These are phyloP conservation scores for Ptychochromis oligacanthus DNA, from an alignment of 2,113 vertebrate genomes.

Conservation along the genomic window DNA sequence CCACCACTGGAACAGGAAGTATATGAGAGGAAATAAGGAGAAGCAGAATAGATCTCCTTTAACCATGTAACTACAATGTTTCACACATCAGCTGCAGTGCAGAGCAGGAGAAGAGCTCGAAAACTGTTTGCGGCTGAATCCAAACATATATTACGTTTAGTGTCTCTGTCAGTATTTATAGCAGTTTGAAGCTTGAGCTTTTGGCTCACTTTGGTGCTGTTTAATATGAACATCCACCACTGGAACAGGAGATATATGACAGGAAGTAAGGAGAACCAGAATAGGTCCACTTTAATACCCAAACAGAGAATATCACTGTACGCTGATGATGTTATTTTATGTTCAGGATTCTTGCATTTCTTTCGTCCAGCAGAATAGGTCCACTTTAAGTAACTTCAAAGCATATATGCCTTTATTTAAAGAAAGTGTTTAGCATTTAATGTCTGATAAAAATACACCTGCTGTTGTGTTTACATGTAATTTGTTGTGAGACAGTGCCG, in stretches of 20 bases:
- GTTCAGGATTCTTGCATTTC: not conserved
- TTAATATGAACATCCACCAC: not conserved
- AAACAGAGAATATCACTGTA: not conserved
- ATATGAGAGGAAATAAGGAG: not conserved
- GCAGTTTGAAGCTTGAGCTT: too few species aligned
- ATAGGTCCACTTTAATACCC: not conserved
- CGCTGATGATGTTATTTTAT: not conserved
- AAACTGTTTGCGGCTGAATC: too few species aligned
- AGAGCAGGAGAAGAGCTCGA: too few species aligned
- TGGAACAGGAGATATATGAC: not conserved
- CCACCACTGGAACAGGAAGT: not conserved
- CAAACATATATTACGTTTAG: too few species aligned
- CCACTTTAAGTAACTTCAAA: not conserved
- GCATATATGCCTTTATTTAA: not conserved
- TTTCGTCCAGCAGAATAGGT: not conserved
- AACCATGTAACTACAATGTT: too few species aligned
- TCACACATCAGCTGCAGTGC: too few species aligned
- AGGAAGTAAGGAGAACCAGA: not conserved
- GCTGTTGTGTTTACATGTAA: not conserved
- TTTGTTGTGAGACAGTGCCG: fast-evolving
- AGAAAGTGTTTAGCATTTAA: not conserved
- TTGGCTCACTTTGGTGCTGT: not conserved
- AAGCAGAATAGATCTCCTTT: not conserved
- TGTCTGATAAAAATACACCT: not conserved
- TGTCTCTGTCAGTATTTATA: too few species aligned